Percentiles rank a stretch among this genome's conserved stretches.
Conservation (phyloP, 2,888 invertebrate genomes). For the Yponomeuta evonymella region DNA sequence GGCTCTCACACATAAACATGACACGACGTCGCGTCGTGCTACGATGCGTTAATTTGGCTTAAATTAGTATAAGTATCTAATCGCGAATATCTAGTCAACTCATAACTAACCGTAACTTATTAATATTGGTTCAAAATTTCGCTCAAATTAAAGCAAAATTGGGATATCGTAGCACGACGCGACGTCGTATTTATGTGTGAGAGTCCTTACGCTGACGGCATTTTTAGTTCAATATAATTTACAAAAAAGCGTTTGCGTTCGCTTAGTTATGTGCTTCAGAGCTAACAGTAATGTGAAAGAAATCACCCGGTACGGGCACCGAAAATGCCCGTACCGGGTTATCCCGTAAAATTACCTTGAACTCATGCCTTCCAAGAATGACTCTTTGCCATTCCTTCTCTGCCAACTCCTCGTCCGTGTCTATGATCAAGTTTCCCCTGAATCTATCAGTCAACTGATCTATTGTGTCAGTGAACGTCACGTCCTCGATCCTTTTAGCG, state of each 20-base stretch:
- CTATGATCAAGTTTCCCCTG: slow-evolving; percentile 92
- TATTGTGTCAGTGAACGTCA: slow-evolving; percentile 63
- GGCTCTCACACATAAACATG: no score
- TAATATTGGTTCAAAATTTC: no score
- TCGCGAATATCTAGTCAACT: no score
- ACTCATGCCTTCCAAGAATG: slow-evolving; percentile 78
- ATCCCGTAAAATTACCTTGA: slow-evolving; percentile 72
- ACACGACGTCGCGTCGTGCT: no score
- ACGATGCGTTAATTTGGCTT: no score
- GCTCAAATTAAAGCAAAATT: no score
- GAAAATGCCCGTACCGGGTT: not conserved
- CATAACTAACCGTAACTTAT: no score
- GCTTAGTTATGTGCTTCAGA: slow-evolving; percentile 13
- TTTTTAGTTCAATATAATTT: not conserved
- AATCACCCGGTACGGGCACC: no score
- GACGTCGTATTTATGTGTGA: no score
- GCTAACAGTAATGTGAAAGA: not conserved
- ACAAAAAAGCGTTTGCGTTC: not conserved
- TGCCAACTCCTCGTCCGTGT: slow-evolving; percentile 82
- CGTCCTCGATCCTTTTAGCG: slow-evolving; percentile 73
- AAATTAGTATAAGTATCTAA: no score
- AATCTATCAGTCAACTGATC: slow-evolving; percentile 85
- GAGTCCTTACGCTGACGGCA: no score
- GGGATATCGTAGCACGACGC: no score
- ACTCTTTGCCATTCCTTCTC: slow-evolving; percentile 84